Base-by-base conservation (phyloP, 2,888 invertebrate genomes). In the Sussaba pulchella region DNA sequence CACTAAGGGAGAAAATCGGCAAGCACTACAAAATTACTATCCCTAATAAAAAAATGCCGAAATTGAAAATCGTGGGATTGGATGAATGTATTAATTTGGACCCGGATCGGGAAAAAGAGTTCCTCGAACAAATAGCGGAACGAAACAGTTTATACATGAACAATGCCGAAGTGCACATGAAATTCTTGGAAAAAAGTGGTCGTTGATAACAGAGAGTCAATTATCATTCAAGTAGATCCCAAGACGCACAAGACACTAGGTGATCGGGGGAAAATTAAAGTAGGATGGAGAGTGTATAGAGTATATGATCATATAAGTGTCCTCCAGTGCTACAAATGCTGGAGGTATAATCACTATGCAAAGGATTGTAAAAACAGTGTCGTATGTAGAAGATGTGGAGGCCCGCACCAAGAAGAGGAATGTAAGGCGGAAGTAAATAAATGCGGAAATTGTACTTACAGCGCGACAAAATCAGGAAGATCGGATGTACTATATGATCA, bases 261-360 rank as follows among this genome's bases (percentile, higher is more conserved):
- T 19, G 14, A 70, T 0, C 5, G 50, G 4, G 45, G 43, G 26
- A 76, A 19, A 43, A 17, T 80, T n/a, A 80, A 80, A 76, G 70
- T 76, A 14, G 76, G 70, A 12, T 79, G 79, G 66, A 76, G 54
- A 2, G 57, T 19, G 39, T 77, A 71, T 31, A 52, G 57, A 64
- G 63, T 78, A 5, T 24, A 63, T 8, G 26, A 72, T 52, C 69
- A 72, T 57, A 39, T 77, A 39, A 43, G 63, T 26, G 63, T 54
- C 47, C 45, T 77, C 70, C 36, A 64, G 57, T 54, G 71, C 72
- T 8, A 14, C 47, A 77, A 81, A 10, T 81, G 73, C 52, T 81
- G 76, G 12, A 71, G 79, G 9, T 71, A 71, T 73, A 54, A 74
- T 59, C 74, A 74, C 31, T 66, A 67, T 50, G 74, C 79, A 3